These are phyloP conservation scores for Hymenochirus boettgeri DNA, from an alignment of 2,113 vertebrate species.

Conservation along the genomic window DNA sequence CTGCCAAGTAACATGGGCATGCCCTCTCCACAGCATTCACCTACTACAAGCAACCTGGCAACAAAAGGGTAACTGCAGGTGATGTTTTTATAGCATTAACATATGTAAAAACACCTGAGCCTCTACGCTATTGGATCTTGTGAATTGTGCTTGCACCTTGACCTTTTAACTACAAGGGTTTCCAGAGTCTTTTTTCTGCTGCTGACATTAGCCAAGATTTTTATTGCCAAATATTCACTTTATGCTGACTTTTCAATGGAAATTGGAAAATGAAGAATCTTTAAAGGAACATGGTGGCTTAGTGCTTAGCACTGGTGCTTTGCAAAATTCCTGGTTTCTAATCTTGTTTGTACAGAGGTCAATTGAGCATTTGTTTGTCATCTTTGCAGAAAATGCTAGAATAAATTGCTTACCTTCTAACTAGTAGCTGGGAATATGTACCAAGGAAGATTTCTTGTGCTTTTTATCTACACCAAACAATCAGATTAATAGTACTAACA, in stretches of 20 bases:
- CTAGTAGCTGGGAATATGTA: no score
- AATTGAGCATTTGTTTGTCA: no score
- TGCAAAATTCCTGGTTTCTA: no score
- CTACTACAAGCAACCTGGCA: conserved; percentile 74
- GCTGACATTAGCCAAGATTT: conserved; percentile 84
- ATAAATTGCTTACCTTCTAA: no score
- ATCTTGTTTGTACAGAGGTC: no score
- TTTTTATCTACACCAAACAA: no score
- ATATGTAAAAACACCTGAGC: conserved; percentile 83
- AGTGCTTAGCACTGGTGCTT: no score
- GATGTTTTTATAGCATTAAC: conserved; percentile 73
- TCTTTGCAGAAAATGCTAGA: no score
- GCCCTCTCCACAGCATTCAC: conserved; percentile 84
- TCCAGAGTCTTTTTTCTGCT: conserved; percentile 64
- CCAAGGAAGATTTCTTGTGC: no score
- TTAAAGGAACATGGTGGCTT: no score
- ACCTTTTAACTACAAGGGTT: conserved; percentile 83
- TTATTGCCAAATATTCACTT: conserved; percentile 86
- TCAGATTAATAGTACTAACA: no score
- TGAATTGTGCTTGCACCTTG: conserved; percentile 66
- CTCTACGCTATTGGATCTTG: conserved; percentile 60
- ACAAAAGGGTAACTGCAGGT: conserved; percentile 66
- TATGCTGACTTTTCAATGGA: conserved; percentile 93
- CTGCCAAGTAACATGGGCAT: conserved; percentile 82
- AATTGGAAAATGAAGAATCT: conserved; percentile 94